These are phyloP conservation scores for Tringa solitaria DNA, from an alignment of 2,113 vertebrate species.

Conservation along the genomic window DNA sequence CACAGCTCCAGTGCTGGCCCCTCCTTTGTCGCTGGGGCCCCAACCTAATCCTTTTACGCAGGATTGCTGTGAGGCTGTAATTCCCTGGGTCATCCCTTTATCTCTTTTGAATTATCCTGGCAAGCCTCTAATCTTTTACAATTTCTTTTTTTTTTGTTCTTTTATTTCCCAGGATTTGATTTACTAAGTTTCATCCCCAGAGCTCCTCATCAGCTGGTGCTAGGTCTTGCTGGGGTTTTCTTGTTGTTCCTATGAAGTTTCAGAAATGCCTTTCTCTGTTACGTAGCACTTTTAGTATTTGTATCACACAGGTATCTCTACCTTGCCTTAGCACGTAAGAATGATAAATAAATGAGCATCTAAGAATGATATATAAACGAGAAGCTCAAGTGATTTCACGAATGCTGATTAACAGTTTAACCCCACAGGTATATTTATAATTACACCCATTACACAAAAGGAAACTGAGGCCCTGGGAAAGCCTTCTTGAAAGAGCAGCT, in stretches of 20 bases:
- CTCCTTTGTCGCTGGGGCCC: not conserved
- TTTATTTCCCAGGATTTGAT: not conserved
- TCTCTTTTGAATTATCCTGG: slow-evolving; percentile 9
- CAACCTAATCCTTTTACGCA: not conserved
- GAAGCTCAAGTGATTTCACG: not conserved
- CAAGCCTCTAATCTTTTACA: not conserved
- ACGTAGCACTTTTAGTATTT: fast-evolving
- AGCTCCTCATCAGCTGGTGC: not conserved
- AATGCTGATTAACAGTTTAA: not conserved
- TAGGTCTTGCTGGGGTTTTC: not conserved
- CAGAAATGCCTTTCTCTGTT: not conserved
- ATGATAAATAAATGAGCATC: not conserved
- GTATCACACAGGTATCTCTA: not conserved
- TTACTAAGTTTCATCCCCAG: not conserved
- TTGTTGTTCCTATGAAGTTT: not conserved
- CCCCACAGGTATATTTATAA: not conserved
- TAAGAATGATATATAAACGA: not conserved
- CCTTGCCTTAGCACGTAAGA: not conserved
- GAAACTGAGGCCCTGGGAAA: not conserved
- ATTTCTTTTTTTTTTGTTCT: not conserved
- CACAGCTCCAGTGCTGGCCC: not conserved
- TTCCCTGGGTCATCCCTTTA: slow-evolving; percentile 6
- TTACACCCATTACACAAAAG: not conserved
- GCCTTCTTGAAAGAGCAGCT: not conserved
- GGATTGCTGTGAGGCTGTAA: not conserved